These are phyloP conservation scores for Sarcoramphus papa DNA, from an alignment of 2,797 vertebrate species.

Conservation along the genomic window DNA sequence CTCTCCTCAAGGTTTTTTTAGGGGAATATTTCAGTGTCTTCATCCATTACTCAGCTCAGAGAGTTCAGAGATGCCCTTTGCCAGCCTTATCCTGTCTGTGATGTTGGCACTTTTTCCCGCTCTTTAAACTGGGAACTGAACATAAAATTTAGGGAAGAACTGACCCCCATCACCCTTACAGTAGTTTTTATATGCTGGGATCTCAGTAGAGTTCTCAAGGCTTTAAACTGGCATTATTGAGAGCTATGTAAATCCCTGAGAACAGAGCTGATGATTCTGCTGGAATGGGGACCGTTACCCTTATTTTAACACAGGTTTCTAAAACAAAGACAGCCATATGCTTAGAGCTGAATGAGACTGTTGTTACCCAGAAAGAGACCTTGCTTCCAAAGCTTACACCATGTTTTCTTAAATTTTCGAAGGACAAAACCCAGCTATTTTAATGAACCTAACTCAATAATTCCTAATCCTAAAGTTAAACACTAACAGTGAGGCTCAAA, in stretches of 20 bases:
- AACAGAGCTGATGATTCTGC: constrained; percentile 35
- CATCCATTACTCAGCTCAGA: not conserved
- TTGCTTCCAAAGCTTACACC: constrained; percentile 44
- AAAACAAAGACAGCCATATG: constrained; percentile 59
- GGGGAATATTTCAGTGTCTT: not conserved
- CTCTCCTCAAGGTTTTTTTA: not conserved
- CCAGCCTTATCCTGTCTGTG: not conserved
- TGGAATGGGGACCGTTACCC: not conserved
- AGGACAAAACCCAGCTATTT: constrained; percentile 62
- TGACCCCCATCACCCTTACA: not conserved
- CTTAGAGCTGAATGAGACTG: constrained; percentile 40
- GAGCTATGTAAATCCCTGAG: constrained; percentile 7
- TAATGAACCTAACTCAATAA: constrained; percentile 72
- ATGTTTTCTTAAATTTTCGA: constrained; percentile 62
- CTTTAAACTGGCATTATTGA: not conserved
- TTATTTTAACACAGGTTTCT: constrained; percentile 41
- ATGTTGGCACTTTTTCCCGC: fast-evolving
- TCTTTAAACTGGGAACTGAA: not conserved
- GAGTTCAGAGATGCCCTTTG: not conserved
- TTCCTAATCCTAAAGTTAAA: constrained; percentile 79
- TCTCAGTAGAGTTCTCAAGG: not conserved
- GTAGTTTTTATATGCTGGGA: not conserved
- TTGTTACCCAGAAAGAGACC: constrained; percentile 49
- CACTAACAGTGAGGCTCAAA: constrained; percentile 66
- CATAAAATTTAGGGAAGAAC: not conserved